phyloP scores from a whole-genome alignment of 1,140 invertebrate genomes.

The Phenacoccus solenopsis region DNA sequence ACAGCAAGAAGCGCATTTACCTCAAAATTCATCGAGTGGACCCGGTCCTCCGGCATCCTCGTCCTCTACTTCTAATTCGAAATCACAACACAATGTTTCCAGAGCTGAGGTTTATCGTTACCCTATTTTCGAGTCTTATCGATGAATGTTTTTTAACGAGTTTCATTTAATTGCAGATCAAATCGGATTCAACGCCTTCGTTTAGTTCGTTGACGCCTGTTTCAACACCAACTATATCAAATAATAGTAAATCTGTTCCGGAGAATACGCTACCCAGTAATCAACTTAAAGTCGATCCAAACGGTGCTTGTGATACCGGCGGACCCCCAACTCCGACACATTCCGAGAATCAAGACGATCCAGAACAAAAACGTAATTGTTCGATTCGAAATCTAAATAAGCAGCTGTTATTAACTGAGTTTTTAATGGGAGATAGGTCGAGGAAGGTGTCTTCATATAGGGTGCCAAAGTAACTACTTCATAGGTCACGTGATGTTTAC shows the following conservation, averaged over 20 bases:
- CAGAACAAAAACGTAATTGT: constrained; percentile 19
- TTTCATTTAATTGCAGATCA: constrained; percentile 18
- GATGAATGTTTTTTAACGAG: neutral
- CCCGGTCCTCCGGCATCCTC: neutral
- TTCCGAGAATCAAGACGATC: constrained; percentile 50
- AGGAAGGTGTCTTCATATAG: neutral
- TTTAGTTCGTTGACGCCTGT: constrained; percentile 8
- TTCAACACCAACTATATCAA: neutral
- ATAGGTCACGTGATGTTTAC: neutral
- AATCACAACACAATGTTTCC: neutral
- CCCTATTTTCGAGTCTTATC: neutral
- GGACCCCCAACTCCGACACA: constrained; percentile 56
- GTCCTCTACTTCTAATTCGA: neutral
- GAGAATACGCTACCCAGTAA: neutral
- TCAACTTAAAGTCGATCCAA: constrained; percentile 24
- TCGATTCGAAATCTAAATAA: neutral
- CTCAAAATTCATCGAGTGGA: neutral
- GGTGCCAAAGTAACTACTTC: neutral
- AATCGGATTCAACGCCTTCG: constrained; percentile 17
- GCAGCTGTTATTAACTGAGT: neutral
- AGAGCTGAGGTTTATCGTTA: neutral
- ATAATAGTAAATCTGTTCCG: neutral
- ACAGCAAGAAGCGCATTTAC: constrained; percentile 14
- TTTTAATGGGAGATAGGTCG: neutral
- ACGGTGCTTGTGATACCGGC: constrained; percentile 23